A percentile compares a stretch with the other conserved stretches of the same genome.
Conservation (phyloP, 2,113 vertebrate species). For the Symphodus melops region DNA sequence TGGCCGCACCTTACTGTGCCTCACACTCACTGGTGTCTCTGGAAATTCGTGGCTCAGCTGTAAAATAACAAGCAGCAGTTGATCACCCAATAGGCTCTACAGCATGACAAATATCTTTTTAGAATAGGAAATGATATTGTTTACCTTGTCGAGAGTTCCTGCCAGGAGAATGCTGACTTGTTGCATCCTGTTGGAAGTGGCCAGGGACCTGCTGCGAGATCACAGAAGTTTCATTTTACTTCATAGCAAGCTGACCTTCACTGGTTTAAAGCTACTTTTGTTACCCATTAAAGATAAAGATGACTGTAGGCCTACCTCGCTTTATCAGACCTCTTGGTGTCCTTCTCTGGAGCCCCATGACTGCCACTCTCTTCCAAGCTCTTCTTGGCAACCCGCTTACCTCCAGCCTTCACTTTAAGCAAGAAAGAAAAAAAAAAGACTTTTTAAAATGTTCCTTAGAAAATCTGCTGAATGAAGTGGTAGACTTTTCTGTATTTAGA, state of each 20-base stretch:
- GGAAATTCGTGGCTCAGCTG: slow-evolving; percentile 88
- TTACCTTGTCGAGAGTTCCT: slow-evolving; percentile 90
- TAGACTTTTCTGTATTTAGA: background rate
- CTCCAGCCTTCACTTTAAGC: slow-evolving; percentile 89
- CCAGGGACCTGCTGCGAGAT: slow-evolving; percentile 76
- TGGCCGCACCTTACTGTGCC: slow-evolving; percentile 88
- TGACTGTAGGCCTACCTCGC: slow-evolving; percentile 78
- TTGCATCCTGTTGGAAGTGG: slow-evolving; percentile 83
- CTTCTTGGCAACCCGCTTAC: slow-evolving; percentile 91
- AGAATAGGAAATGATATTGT: background rate
- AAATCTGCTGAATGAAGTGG: background rate
- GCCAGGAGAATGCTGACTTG: slow-evolving; percentile 82
- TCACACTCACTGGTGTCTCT: slow-evolving; percentile 85
- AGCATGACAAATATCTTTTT: background rate
- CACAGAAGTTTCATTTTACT: background rate
- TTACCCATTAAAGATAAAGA: background rate
- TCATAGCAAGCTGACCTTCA: background rate
- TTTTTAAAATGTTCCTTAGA: background rate
- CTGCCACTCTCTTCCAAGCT: slow-evolving; percentile 76
- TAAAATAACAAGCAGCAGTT: slow-evolving; percentile 17
- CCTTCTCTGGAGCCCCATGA: slow-evolving; percentile 82
- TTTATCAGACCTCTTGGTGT: slow-evolving; percentile 84
- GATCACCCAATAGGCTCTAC: slow-evolving; percentile 1
- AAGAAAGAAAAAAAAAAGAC: background rate
- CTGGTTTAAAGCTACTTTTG: background rate